Conservation (phyloP, 64 coral and sea anemone species). For the Pachyseris speciosa region DNA sequence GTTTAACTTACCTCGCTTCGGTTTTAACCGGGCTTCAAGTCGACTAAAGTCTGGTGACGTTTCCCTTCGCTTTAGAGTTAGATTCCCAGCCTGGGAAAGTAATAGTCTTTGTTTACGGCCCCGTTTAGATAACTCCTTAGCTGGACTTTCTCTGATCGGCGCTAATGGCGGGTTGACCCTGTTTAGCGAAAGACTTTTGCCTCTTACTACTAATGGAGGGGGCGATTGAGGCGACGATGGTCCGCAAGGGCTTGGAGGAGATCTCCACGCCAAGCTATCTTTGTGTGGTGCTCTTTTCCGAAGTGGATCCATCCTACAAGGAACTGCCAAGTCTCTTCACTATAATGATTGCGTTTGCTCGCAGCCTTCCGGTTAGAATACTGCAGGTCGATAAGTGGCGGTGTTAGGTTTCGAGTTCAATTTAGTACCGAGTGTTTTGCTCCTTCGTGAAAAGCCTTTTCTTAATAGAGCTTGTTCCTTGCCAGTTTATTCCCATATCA, state of each 20-base stretch:
- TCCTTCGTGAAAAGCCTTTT: background rate
- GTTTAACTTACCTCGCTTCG: constrained; percentile 57
- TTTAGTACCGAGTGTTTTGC: constrained; percentile 27
- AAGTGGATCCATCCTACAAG: constrained; percentile 29
- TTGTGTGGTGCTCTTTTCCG: constrained; percentile 39
- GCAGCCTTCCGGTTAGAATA: constrained; percentile 47
- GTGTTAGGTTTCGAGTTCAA: constrained; percentile 53
- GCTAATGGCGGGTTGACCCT: constrained; percentile 25
- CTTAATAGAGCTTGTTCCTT: background rate
- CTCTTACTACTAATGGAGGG: constrained; percentile 56
- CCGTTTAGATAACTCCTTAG: constrained; percentile 60
- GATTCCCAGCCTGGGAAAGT: constrained; percentile 61
- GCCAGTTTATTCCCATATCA: constrained; percentile 47
- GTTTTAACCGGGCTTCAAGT: constrained; percentile 58
- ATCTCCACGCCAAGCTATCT: constrained; percentile 64
- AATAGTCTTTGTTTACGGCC: constrained; percentile 78
- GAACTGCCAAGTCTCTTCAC: constrained; percentile 36
- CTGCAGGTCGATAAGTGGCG: constrained; percentile 48
- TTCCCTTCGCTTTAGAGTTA: constrained; percentile 69
- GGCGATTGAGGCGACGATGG: constrained; percentile 69
- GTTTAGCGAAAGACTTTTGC: constrained; percentile 61
- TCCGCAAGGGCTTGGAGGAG: constrained; percentile 59
- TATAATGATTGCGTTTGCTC: constrained; percentile 27
- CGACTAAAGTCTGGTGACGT: constrained; percentile 66
- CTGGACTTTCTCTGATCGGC: constrained; percentile 39